Base-by-base conservation (phyloP, 2,888 invertebrate species). In the Mimumesa dahlbomi region DNA sequence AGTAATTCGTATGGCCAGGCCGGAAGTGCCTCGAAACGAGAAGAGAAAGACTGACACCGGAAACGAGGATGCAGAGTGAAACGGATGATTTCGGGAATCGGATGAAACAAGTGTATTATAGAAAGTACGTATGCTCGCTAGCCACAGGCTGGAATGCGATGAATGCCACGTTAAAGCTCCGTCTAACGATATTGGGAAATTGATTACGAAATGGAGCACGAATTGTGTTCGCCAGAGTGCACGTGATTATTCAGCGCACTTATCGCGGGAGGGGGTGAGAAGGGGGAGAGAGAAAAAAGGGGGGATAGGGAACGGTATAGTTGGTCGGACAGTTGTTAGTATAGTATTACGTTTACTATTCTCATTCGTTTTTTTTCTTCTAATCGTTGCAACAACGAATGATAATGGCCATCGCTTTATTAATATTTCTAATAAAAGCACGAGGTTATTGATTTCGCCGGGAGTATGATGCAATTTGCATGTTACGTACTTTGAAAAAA, bases 1-100 rank as follows among this genome's bases (percentile, higher is more conserved):
- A 57, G 70, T 31, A 40, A 66, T 52, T 54, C 57, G 42, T n/a
- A n/a, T 56, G 62, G 59, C 63, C 49, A 50, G 11, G 22, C 50
- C n/a, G 49, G 54, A 56, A 63, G 54, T 43, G 49, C 29, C 34
- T 42, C 56, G 36, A 56, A 34, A n/a, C n/a, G n/a, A n/a, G n/a
- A n/a, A n/a, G n/a, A n/a, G n/a, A 40, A 49, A 43, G 54, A 54
- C 54, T 42, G 59, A 71, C 40, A 34, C 13, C 31, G 3, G n/a
- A 21, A 42, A 2, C 6, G 11, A 36, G 6, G 31, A 18, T 19
- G 4, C 56, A 7, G n/a, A 19, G 42, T 7, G 34, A 61, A n/a
- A 54, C 16, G 16, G 54, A 36, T 13, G 29, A 38, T 66, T 19
- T 14, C 13, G 9, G 34, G 16, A 52, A 52, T 45, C 16, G 46